phyloP scores from a whole-genome alignment of 1,140 invertebrate genomes.

The Calephelis nemesis region DNA sequence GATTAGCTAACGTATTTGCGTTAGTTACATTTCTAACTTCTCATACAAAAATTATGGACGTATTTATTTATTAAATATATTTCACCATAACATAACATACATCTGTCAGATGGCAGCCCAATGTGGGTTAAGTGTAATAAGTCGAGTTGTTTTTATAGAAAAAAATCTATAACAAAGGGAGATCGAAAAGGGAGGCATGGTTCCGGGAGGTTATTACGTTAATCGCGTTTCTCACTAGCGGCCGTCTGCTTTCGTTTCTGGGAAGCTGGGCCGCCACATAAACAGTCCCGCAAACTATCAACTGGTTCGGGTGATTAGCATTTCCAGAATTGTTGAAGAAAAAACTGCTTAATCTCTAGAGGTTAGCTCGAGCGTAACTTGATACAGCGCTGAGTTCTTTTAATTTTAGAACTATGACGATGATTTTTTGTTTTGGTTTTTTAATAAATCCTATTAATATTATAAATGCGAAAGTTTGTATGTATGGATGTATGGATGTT shows the following conservation, averaged over 20 bases:
- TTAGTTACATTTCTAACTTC: too few relatives aligned
- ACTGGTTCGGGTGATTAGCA: conserved; percentile 68
- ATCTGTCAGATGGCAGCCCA: too few relatives aligned
- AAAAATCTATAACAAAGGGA: conserved; percentile 24
- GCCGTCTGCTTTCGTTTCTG: conserved; percentile 71
- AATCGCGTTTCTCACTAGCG: conserved; percentile 72
- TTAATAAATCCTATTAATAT: too few relatives aligned
- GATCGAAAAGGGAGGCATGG: conserved; percentile 34
- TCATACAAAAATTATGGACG: too few relatives aligned
- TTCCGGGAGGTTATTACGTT: conserved; percentile 72
- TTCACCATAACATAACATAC: too few relatives aligned
- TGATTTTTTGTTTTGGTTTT: neutral
- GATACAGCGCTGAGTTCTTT: conserved; percentile 5
- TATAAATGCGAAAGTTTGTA: too few relatives aligned
- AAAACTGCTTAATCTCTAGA: conserved; percentile 21
- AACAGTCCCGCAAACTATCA: conserved; percentile 64
- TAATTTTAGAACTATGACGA: conserved; percentile 1
- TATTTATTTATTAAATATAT: too few relatives aligned
- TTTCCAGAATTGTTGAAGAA: conserved; percentile 64
- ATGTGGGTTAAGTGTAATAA: neutral
- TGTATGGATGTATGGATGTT: too few relatives aligned
- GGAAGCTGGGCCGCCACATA: conserved; percentile 56
- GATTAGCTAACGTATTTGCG: too few relatives aligned
- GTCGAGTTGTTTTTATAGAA: conserved; percentile 7
- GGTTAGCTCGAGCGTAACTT: conserved; percentile 6